These are phyloP conservation scores for Lepeophtheirus nordmannii DNA, from an alignment of 2,888 invertebrate genomes.

Conservation along the genomic window DNA sequence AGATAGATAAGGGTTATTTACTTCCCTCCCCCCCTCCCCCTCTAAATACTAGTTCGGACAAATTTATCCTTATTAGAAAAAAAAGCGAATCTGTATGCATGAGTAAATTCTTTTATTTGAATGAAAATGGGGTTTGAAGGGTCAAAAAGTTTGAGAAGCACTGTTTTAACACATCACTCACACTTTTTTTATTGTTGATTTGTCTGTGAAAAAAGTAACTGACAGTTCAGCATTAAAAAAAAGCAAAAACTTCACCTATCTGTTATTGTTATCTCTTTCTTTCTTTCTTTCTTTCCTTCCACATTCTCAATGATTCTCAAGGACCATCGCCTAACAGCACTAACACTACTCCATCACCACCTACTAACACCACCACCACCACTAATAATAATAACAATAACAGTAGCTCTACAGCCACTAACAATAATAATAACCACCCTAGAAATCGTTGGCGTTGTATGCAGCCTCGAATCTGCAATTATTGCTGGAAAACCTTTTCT, in stretches of 20 bases:
- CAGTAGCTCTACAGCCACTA: neutral
- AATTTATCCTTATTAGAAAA: too few relatives aligned
- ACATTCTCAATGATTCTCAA: neutral
- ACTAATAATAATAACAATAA: neutral
- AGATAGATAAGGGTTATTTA: too few relatives aligned
- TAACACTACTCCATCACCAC: neutral
- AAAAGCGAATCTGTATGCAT: too few relatives aligned
- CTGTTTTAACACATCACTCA: too few relatives aligned
- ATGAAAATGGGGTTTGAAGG: too few relatives aligned
- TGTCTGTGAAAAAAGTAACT: too few relatives aligned
- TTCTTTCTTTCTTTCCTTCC: neutral
- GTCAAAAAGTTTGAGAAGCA: too few relatives aligned
- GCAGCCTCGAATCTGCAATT: slow-evolving; percentile 33
- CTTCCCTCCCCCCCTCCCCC: too few relatives aligned
- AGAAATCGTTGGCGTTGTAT: slow-evolving; percentile 32
- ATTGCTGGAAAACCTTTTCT: slow-evolving; percentile 33
- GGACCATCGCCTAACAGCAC: neutral
- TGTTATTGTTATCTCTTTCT: neutral
- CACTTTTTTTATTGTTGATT: too few relatives aligned
- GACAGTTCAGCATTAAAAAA: too few relatives aligned
- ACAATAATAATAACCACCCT: slow-evolving; percentile 11
- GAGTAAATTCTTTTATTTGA: too few relatives aligned
- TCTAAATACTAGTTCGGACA: too few relatives aligned
- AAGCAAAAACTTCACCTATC: neutral
- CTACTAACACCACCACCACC: neutral